phyloP scores from a whole-genome alignment of 2,797 vertebrate species.

The Sebastes hubbsi region DNA sequence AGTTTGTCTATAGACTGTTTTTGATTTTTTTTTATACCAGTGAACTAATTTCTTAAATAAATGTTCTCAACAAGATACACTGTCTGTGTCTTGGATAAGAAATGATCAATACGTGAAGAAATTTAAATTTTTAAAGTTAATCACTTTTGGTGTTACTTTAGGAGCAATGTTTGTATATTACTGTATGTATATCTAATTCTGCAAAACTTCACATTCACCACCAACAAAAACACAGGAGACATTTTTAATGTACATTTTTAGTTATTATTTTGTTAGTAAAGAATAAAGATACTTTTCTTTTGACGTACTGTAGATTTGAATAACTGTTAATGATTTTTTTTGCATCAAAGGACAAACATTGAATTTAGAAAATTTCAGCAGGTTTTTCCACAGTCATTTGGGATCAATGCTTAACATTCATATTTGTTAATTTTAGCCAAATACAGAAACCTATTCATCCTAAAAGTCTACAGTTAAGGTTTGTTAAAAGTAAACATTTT shows the following conservation, averaged over 20 bases:
- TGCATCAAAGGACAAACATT: slow-evolving; percentile 7
- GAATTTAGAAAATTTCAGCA: background rate
- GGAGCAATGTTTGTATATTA: background rate
- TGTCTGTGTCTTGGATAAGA: slow-evolving; percentile 19
- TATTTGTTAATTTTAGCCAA: background rate
- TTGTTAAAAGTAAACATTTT: background rate
- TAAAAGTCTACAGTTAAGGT: background rate
- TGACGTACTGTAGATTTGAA: slow-evolving; percentile 11
- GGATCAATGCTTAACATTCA: slow-evolving; percentile 17
- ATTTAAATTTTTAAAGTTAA: background rate
- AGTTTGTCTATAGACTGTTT: slow-evolving; percentile 32
- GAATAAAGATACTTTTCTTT: slow-evolving; percentile 22
- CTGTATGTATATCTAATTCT: background rate
- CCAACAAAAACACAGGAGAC: slow-evolving; percentile 34
- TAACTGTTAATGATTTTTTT: background rate
- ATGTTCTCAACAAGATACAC: slow-evolving; percentile 7
- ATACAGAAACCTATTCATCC: slow-evolving; percentile 10
- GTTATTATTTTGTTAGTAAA: slow-evolving; percentile 60
- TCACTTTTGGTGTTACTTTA: background rate
- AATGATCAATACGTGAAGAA: background rate
- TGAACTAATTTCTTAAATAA: slow-evolving; percentile 55
- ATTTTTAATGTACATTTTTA: slow-evolving; percentile 25
- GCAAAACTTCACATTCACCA: background rate
- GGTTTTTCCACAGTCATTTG: slow-evolving; percentile 13
- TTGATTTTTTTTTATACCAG: slow-evolving; percentile 21